Percentiles rank a stretch among this genome's conserved stretches.
Evolutionary conservation across 2,888 invertebrate genomes (phyloP).

Genomic region (Brachycybe producta): DNA sequence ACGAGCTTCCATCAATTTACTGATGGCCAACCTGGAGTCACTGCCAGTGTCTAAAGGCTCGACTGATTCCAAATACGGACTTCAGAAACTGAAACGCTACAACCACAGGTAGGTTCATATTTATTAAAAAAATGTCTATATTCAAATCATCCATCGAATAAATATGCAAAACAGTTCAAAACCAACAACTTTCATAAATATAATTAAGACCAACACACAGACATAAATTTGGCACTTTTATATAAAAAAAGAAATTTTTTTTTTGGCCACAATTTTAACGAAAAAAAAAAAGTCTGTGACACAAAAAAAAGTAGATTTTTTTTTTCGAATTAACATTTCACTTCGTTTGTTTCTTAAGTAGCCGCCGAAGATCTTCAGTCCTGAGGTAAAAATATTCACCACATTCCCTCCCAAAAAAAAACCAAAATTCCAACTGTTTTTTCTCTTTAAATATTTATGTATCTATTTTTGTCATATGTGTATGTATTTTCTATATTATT

Average conservation of each 20-base stretch:
- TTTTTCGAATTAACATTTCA: conserved; percentile 3
- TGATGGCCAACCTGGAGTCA: conserved; percentile 98
- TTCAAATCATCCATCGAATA: not conserved
- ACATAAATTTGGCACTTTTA: no score
- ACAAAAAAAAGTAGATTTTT: no score
- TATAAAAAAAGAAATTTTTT: no score
- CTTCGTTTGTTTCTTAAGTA: conserved; percentile 20
- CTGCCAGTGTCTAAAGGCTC: conserved; percentile 97
- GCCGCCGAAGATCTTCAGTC: conserved; percentile 38
- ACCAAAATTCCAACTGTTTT: not conserved
- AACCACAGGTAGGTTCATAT: conserved; percentile 73
- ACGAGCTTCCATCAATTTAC: conserved; percentile 89
- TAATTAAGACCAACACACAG: no score
- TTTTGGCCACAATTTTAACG: no score
- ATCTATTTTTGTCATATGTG: not conserved
- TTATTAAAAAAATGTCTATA: not conserved
- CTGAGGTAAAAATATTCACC: conserved; percentile 34
- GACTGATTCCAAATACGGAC: conserved; percentile 91
- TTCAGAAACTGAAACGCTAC: conserved; percentile 95
- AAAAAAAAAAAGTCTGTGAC: no score
- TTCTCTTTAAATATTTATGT: not conserved
- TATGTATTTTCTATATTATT: no score
- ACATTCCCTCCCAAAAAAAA: not conserved
- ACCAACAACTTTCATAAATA: no score
- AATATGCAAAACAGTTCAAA: no score